Evolutionary conservation across 2,888 invertebrate species (phyloP), one percentile per base, ranked within the genome.

Genomic region (Parascotia fuliginaria): DNA sequence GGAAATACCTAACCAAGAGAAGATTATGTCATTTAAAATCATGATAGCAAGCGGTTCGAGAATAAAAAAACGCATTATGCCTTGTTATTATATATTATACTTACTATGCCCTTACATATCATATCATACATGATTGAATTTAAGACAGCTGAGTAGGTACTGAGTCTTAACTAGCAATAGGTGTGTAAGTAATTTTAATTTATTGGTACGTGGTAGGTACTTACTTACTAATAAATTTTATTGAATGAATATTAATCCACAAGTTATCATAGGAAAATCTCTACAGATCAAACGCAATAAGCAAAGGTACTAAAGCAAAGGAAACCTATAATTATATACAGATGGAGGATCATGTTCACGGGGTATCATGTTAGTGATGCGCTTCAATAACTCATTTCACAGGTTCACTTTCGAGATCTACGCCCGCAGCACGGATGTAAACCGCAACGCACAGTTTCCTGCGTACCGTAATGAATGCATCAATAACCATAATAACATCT

Each of bases 381-480:
- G 88, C 85, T 85, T 90, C 84, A 85, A 78, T 89, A 85, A 81
- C 73, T 87, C 85, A 89, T 89, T 88, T 89, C 88, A 81, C 87
- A 84, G 83, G 86, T 87, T 89, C 86, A 77, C 89, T 89, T 89
- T 90, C 90, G 74, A 82, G 86, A 82, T 81, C 79, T 67, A 69
- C 69, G 76, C 75, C 79, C 75, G 73, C 70, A 78, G 80, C 76
- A 70, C 79, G 83, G 81, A 85, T 83, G 77, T 76, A 74, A 83
- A 84, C 86, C 87, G 78, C 87, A 87, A 75, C 71, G 67, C 75
- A 74, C 73, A 70, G 75, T 79, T 83, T 77, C 81, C 78, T 80
- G 74, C 62, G 72, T 55, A 58, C 47, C 45, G 42, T 48, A 60
- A 55, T 69, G 70, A 78, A 75, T 78, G 69, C 71, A 70, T 42